Conservation (phyloP, 2,797 vertebrate species). For the Telmatherina bonti region DNA sequence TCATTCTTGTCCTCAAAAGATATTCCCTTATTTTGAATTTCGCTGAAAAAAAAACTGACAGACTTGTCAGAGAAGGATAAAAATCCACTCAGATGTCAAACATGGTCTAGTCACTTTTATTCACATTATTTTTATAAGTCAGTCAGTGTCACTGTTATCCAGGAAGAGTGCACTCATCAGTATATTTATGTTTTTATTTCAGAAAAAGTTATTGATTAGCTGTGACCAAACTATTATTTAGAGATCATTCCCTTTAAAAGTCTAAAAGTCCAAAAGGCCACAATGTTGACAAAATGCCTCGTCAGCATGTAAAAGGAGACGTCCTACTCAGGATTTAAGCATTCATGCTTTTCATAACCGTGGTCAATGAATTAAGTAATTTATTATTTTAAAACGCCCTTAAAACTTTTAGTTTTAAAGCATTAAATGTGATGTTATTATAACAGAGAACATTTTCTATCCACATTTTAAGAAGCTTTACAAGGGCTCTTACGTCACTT, state of each 20-base stretch:
- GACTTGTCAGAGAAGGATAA: neutral
- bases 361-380: neutral
- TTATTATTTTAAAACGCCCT: too few relatives aligned
- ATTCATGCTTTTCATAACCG: neutral
- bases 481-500: constrained; percentile 64
- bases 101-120: neutral
- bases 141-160: too few relatives aligned
- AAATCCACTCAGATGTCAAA: neutral
- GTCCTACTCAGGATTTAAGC: neutral
- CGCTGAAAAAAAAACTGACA: neutral
- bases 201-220: neutral
- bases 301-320: neutral
- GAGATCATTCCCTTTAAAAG: neutral
- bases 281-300: neutral
- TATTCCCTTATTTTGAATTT: neutral
- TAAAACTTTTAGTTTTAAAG: neutral
- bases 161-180: neutral
- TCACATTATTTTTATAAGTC: neutral
- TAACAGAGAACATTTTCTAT: neutral
- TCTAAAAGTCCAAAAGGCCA: neutral
- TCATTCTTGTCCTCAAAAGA: neutral
- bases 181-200: neutral
- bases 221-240: neutral
- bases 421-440: neutral
- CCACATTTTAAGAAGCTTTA: constrained; percentile 45